These are phyloP conservation scores for Agrotis clavis DNA, from an alignment of 2,888 invertebrate genomes.

Conservation along the genomic window DNA sequence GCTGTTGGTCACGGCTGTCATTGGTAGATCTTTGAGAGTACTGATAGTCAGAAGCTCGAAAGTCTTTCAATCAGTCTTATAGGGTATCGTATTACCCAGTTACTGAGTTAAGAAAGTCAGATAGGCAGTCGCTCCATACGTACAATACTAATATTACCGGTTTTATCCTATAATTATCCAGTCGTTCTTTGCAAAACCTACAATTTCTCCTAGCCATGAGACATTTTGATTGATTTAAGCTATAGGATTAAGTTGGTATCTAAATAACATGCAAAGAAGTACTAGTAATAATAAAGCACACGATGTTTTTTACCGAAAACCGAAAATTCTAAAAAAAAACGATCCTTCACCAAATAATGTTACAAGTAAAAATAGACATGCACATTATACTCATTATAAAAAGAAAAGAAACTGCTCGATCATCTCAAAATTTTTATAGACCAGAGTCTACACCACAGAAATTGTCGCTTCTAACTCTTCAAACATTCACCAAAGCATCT, in stretches of 20 bases:
- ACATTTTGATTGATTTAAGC: not conserved
- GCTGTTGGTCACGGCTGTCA: too few species aligned
- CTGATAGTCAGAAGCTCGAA: too few species aligned
- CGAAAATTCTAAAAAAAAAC: not conserved
- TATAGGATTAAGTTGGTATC: too few species aligned
- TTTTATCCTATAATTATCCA: too few species aligned
- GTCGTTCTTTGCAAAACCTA: too few species aligned
- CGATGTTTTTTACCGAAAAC: not conserved
- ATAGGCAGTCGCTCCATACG: too few species aligned
- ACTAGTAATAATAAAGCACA: not conserved
- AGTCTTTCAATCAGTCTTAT: too few species aligned
- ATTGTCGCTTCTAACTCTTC: not conserved
- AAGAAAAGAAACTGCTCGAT: not conserved
- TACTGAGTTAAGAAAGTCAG: too few species aligned
- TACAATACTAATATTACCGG: too few species aligned
- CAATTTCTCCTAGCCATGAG: not conserved
- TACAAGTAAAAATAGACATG: conserved; percentile 18
- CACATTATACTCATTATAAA: conserved; percentile 1
- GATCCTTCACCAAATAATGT: not conserved
- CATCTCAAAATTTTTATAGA: conserved; percentile 3
- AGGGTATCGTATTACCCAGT: too few species aligned
- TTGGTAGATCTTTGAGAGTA: too few species aligned
- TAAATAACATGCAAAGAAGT: not conserved
- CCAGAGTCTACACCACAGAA: conserved; percentile 17
- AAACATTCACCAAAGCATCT: not conserved